These are phyloP conservation scores for Hemibagrus guttatus DNA, from an alignment of 2,797 vertebrate species.

Conservation along the genomic window DNA sequence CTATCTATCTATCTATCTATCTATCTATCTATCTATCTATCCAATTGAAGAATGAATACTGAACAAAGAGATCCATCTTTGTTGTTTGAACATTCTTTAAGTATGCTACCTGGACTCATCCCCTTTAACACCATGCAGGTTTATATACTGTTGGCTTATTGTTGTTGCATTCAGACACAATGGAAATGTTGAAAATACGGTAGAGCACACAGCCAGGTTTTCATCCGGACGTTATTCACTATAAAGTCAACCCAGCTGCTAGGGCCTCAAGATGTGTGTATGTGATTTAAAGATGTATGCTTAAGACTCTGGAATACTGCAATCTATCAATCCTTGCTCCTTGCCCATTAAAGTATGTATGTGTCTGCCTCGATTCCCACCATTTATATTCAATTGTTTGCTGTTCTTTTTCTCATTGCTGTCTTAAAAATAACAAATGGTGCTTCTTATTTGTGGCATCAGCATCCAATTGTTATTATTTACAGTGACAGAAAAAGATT, in stretches of 20 bases:
- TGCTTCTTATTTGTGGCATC: constrained; percentile 9
- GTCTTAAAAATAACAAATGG: not conserved
- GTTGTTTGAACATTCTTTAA: constrained; percentile 1
- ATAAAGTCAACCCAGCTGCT: constrained; percentile 38
- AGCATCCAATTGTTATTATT: constrained; percentile 27
- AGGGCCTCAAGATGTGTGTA: constrained; percentile 26
- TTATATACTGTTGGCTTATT: not conserved
- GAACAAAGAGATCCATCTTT: not conserved
- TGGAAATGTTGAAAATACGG: constrained; percentile 18
- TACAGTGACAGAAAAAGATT: constrained; percentile 10
- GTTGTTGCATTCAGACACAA: not conserved
- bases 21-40: not conserved
- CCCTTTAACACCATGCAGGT: not conserved
- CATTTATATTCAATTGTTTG: constrained; percentile 18
- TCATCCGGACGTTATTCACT: constrained; percentile 37
- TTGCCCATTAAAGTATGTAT: constrained; percentile 19
- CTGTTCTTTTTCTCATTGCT: constrained; percentile 15
- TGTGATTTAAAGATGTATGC: constrained; percentile 25
- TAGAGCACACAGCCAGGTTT: constrained; percentile 1
- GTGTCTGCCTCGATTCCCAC: not conserved
- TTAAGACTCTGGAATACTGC: constrained; percentile 11
- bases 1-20: not conserved
- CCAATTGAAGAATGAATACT: not conserved
- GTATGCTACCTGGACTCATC: not conserved
- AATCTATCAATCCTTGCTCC: not conserved